Evolutionary conservation across 2,888 invertebrate genomes (phyloP).

Genomic region (Tanypteryx hageni): DNA sequence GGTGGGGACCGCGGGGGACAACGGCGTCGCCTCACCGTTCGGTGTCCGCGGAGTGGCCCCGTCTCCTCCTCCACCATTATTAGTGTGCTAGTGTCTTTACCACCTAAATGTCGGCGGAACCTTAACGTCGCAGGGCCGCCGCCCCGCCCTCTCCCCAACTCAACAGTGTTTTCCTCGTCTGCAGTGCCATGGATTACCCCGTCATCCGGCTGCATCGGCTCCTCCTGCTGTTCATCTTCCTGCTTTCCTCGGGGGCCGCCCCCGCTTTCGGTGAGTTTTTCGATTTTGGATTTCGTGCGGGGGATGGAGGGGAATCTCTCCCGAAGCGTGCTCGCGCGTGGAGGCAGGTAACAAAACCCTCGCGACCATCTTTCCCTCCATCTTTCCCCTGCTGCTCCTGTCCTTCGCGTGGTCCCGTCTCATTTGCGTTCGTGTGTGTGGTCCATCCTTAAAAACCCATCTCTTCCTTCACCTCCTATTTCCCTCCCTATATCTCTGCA

Average conservation of each 20-base stretch:
- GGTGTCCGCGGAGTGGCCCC: background rate
- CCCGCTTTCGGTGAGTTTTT: slow-evolving; percentile 42
- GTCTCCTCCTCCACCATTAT: background rate
- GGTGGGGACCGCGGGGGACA: slow-evolving; percentile 26
- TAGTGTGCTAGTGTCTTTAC: slow-evolving; percentile 28
- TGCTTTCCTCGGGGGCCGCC: background rate
- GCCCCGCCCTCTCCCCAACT: slow-evolving; percentile 54
- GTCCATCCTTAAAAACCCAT: slow-evolving; percentile 43
- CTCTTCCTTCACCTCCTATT: background rate
- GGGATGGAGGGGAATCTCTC: no score
- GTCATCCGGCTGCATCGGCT: background rate
- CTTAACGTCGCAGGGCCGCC: slow-evolving; percentile 41
- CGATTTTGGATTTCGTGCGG: background rate
- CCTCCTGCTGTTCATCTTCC: slow-evolving; percentile 28
- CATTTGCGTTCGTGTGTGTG: background rate
- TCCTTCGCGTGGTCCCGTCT: background rate
- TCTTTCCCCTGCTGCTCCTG: background rate
- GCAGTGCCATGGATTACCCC: slow-evolving; percentile 59
- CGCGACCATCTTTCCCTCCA: background rate
- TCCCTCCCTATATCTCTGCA: background rate
- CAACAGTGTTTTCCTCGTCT: slow-evolving; percentile 26
- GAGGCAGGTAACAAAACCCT: background rate
- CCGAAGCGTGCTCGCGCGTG: background rate
- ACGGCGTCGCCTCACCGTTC: background rate
- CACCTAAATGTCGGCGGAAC: slow-evolving; percentile 38